A percentile compares a stretch with the other conserved stretches of the same genome.
phyloP scores from a whole-genome alignment of 1,140 invertebrate genomes.

The Cydia splendana region DNA sequence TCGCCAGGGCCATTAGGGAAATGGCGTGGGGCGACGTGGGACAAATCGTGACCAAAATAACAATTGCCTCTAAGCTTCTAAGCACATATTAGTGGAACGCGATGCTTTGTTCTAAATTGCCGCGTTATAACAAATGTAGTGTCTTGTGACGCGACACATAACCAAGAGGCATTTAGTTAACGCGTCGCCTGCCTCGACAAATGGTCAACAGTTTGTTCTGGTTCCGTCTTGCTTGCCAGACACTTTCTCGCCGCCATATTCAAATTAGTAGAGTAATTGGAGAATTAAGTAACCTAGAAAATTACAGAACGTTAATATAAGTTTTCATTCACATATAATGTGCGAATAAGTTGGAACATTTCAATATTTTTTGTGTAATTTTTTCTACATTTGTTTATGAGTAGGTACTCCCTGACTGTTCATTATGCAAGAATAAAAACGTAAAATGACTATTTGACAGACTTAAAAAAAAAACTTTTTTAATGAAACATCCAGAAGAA shows the following conservation, averaged over 20 bases:
- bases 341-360: too few species aligned
- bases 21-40: slow-evolving; percentile 43
- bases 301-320: too few species aligned
- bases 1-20: slow-evolving; percentile 44
- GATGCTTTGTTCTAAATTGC: slow-evolving; percentile 48
- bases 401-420: too few species aligned
- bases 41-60: slow-evolving; percentile 50
- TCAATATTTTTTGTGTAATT: too few species aligned
- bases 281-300: too few species aligned
- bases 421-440: too few species aligned
- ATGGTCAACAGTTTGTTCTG: slow-evolving; percentile 32
- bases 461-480: too few species aligned
- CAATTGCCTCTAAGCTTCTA: slow-evolving; percentile 43
- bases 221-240: background rate
- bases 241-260: background rate
- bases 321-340: too few species aligned
- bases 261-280: background rate
- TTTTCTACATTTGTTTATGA: too few species aligned
- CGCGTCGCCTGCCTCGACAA: slow-evolving; percentile 36
- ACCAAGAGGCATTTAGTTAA: slow-evolving; percentile 43
- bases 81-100: slow-evolving; percentile 44
- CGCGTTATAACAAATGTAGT: slow-evolving; percentile 49
- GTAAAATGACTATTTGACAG: too few species aligned
- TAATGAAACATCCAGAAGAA: too few species aligned
- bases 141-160: slow-evolving; percentile 38